Evolutionary conservation across 2,797 vertebrate genomes (phyloP), one percentile per base, ranked within the genome.

Genomic region (Amphiprion clarkii): DNA sequence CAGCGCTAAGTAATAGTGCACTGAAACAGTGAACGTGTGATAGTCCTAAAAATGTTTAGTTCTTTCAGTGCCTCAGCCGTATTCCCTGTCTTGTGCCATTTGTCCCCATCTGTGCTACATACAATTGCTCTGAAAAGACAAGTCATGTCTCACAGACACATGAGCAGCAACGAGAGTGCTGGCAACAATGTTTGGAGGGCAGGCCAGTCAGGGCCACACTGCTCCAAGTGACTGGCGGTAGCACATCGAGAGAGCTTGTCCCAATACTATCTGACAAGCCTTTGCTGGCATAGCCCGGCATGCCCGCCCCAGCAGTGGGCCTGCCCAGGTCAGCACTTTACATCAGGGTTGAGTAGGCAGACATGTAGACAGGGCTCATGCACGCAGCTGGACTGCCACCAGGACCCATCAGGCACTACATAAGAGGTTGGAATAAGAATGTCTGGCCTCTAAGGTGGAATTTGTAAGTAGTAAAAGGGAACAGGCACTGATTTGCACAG

Each of bases 251-350:
- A 82, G 63, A 83, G 65, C 44, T 61, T 74, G 62, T 51, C 67
- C 87, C 76, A 88, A 87, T 85, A 78, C 76, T 87, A 55, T 90
- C 80, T 84, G 91, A 94, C 89, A 87, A 81, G 79, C 78, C 78
- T 74, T 76, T 84, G 75, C 87, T 90, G 84, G 84, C 84, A 82
- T 69, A 58, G 67, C 75, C 62, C n/a, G 16, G 71, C 39, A 54
- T 82, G 78, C 61, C 57, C 7, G 42, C 75, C 69, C 59, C 75
- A 76, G 75, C 78, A 66, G 67, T 1, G 59, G 84, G 76, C 71
- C 83, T 89, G 88, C 81, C 76, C 80, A 80, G 87, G 90, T 93
- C 94, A 94, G 90, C 91, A 90, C 59, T 93, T 92, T 87, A 87
- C 70, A 81, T 83, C 90, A 89, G 76, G 87, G 86, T 89, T 81